These are phyloP conservation scores for Chouioia cunea DNA, from an alignment of 2,888 invertebrate genomes.

Conservation along the genomic window DNA sequence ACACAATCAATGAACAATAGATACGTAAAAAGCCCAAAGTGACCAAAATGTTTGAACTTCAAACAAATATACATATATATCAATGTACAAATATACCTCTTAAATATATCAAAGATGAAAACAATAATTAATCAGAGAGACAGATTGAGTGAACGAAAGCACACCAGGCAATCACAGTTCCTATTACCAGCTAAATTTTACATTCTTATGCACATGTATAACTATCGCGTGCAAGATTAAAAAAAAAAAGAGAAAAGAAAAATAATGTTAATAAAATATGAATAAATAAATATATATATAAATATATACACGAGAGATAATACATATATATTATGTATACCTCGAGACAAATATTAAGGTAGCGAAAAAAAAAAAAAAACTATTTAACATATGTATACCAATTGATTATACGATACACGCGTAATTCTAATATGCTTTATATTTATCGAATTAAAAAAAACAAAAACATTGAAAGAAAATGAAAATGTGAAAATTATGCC, in stretches of 20 bases:
- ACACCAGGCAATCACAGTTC: slow-evolving; percentile 65
- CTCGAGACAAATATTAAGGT: slow-evolving; percentile 36
- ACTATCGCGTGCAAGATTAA: slow-evolving; percentile 15
- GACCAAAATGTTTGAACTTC: no score
- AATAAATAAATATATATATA: slow-evolving; percentile 42
- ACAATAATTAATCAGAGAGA: not conserved
- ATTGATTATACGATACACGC: slow-evolving; percentile 32
- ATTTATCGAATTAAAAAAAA: slow-evolving; percentile 21
- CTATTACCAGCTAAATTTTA: slow-evolving; percentile 52
- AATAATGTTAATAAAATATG: slow-evolving; percentile 35
- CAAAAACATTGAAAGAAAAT: slow-evolving; percentile 34
- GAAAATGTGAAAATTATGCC: slow-evolving; percentile 35
- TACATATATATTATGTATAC: no score
- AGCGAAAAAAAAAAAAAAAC: slow-evolving; percentile 23
- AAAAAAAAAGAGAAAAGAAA: slow-evolving; percentile 1
- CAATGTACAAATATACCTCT: not conserved
- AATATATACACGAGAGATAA: slow-evolving; percentile 22
- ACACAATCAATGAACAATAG: not conserved
- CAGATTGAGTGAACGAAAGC: slow-evolving; percentile 50
- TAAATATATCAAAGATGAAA: no score
- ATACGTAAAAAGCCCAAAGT: not conserved
- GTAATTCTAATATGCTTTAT: slow-evolving; percentile 27
- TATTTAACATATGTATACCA: slow-evolving; percentile 43
- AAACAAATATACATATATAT: not conserved
- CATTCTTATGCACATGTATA: slow-evolving; percentile 17